Base-by-base conservation (phyloP, 2,888 invertebrate genomes). In the Eubasilissa splendida region DNA sequence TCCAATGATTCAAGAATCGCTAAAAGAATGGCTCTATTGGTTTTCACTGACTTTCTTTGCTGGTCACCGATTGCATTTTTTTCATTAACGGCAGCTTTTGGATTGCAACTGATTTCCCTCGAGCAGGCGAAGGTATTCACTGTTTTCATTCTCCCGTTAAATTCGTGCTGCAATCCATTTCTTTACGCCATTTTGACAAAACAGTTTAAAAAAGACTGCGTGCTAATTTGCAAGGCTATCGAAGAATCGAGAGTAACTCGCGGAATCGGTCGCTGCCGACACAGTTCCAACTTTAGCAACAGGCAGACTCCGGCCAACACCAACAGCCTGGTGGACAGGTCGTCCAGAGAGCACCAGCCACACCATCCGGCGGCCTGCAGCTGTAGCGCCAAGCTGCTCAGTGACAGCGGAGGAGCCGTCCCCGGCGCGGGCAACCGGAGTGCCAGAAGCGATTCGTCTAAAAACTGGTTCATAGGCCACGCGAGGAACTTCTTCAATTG, bases 31-130 rank as follows among this genome's bases (percentile, higher is more conserved):
- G 98, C 99, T 0, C 89, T 99, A 65, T 91, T 99, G 79, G 98
- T 99, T 3, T 98, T 98, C 88, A 99, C 99, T 0, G 99, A 99
- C 88, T 97, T 99, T 86, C 91, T 98, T 70, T 99, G 99, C 90
- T 99, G 99, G 99, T 97, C 98, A 3, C 99, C 99, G 0, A 98
- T 99, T 84, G 97, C 99, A 1, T 97, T 99, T 89, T 97, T 97
- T 88, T 96, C 98, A 7, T 91, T 99, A 58, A 97, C 98, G 0
- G 98, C 99, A 22, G 96, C 97, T 8, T 96, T 97, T 87, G 98
- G 98, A 10, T 90, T 95, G 84, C 97, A 96, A 83, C 91, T 99
- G 73, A 96, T 99, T 52, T 96, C 96, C 2, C 91, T 99, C 82
- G 98, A 98, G 87, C 96, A 97, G 89, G 98, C 99, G 70, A 99